Conservation (phyloP, 2,888 invertebrate species). For the Mythimna vitellina region DNA sequence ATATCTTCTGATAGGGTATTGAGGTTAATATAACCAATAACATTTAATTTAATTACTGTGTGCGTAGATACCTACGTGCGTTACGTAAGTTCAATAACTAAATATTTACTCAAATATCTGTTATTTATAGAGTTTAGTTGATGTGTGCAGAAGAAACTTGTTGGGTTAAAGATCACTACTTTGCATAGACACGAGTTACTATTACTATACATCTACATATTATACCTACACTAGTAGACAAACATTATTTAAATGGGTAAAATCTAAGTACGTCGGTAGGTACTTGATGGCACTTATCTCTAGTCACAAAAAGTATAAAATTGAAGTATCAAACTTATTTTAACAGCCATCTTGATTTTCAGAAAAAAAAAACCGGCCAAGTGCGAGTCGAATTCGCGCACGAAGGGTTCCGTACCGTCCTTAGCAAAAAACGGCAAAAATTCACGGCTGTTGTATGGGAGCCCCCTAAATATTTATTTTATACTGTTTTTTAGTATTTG, state of each 20-base stretch:
- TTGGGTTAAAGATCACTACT: conserved; percentile 40
- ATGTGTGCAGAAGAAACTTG: conserved; percentile 19
- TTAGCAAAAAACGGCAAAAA: too few species aligned
- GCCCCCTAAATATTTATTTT: too few species aligned
- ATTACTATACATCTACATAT: background rate
- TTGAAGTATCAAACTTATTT: background rate
- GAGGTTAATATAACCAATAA: conserved; percentile 47
- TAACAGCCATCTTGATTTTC: background rate
- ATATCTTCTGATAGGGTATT: conserved; percentile 42
- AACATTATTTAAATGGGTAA: background rate
- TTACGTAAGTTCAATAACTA: conserved; percentile 32
- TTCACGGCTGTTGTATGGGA: too few species aligned
- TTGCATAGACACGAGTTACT: conserved; percentile 17
- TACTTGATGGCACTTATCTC: background rate
- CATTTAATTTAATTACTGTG: conserved; percentile 32
- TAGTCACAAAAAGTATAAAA: conserved; percentile 5
- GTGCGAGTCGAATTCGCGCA: too few species aligned
- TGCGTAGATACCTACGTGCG: conserved; percentile 5
- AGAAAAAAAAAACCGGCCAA: background rate
- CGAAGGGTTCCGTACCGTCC: too few species aligned
- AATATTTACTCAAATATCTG: conserved; percentile 34
- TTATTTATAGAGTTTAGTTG: conserved; percentile 28
- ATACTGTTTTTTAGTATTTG: too few species aligned
- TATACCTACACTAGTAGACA: background rate
- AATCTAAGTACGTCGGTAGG: background rate